These are phyloP conservation scores for Celastrina argiolus DNA, from an alignment of 2,888 invertebrate genomes.

Conservation along the genomic window DNA sequence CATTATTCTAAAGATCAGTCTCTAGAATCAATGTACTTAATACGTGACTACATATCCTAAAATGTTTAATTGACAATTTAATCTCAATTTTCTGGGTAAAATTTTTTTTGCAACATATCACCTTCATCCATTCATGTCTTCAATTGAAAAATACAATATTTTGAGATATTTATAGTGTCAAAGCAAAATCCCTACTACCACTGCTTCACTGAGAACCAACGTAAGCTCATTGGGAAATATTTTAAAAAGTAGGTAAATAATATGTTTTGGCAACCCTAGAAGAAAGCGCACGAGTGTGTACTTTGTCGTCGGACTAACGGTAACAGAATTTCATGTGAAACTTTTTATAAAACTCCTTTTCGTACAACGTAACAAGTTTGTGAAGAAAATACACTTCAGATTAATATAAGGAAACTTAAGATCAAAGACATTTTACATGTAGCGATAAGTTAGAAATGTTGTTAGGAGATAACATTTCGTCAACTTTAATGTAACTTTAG, in stretches of 20 bases:
- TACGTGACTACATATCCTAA: too few relatives aligned
- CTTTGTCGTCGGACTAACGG: conserved; percentile 31
- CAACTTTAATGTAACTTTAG: background rate
- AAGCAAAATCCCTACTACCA: too few relatives aligned
- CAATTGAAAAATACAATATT: too few relatives aligned
- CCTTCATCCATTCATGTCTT: too few relatives aligned
- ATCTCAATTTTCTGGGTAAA: too few relatives aligned
- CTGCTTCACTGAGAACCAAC: too few relatives aligned
- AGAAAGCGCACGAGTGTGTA: conserved; percentile 30
- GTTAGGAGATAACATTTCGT: background rate
- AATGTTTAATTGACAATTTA: too few relatives aligned
- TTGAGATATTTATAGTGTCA: too few relatives aligned
- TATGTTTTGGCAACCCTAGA: background rate
- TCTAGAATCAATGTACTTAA: too few relatives aligned
- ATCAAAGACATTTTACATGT: background rate
- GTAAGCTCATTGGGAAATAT: background rate
- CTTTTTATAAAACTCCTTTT: conserved; percentile 27
- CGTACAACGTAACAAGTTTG: conserved; percentile 21
- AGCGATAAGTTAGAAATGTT: background rate
- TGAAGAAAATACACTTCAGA: conserved; percentile 22
- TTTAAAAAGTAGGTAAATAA: background rate
- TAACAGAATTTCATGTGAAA: conserved; percentile 30
- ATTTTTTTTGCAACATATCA: too few relatives aligned
- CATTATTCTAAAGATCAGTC: too few relatives aligned
- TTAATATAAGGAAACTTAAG: conserved; percentile 6